Base-by-base conservation (phyloP, 2,888 invertebrate genomes). In the Agrilus biguttatus region DNA sequence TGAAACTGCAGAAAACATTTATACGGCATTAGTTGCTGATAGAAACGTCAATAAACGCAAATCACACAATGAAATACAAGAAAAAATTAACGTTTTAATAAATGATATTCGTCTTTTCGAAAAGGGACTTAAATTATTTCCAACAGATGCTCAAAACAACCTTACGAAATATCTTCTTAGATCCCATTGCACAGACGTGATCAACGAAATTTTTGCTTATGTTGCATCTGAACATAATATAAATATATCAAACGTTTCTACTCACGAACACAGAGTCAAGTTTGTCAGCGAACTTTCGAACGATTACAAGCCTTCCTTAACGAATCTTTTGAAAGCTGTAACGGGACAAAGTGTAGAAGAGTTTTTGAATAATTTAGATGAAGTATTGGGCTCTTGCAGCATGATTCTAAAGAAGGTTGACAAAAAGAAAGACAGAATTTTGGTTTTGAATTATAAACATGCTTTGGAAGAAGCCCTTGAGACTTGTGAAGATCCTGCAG, bases 371-470 rank as follows among this genome's bases (percentile, higher is more conserved):
- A 72, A 77, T n/a, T 70, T 83, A 35, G 91, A 92, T 55, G 63
- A 73, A 1, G 78, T 82, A 38, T 67, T 92, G 51, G 67, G 75
- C 14, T 69, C 74, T 40, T 83, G 83, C 60, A 80, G 82, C 46
- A 80, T 90, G 76, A 81, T 86, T 51, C 66, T 90, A 47, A 87
- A 83, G 57, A 93, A 92, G 65, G 73, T 82, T 47, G 93, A 95
- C 60, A 92, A 91, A 63, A 92, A 90, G 61, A 88, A 87, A 59
- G 82, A 85, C 60, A 75, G 88, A 49, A 72, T 80, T 34, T 63
- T 87, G 21, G 74, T 91, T 47, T 71, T 81, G 45, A 80, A 80
- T 49, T 90, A 92, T 58, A 80, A 86, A 51, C 84, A 89, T 57
- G 81, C 82, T 45, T 66, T 95, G 42, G 68, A 85, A 45, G 81